A percentile compares a stretch with the other conserved stretches of the same genome.
Conservation (phyloP, 2,888 invertebrate genomes). For the Nomada goodeniana region DNA sequence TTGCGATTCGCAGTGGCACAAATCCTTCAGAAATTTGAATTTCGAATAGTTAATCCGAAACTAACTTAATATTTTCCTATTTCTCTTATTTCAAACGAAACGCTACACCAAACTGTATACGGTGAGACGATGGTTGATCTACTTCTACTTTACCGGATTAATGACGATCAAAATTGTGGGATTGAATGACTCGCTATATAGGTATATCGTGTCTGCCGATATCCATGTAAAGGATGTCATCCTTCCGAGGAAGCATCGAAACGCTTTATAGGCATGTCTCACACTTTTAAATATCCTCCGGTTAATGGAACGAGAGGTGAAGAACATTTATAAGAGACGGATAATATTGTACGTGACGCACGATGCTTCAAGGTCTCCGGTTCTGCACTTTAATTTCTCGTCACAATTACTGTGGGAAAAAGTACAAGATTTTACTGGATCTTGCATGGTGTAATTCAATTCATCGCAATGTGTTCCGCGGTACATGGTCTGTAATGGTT, state of each 20-base stretch:
- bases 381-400: slow-evolving; percentile 19
- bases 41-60: too few relatives aligned
- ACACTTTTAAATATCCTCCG: slow-evolving; percentile 15
- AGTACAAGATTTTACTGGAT: background rate
- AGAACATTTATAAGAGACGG: slow-evolving; percentile 18
- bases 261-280: background rate
- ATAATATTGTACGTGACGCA: background rate
- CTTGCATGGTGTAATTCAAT: background rate
- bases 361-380: slow-evolving; percentile 2
- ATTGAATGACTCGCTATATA: background rate
- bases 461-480: background rate
- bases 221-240: background rate
- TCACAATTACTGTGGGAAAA: background rate
- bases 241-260: background rate
- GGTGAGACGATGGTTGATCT: background rate
- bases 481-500: background rate
- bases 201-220: background rate
- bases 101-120: too few relatives aligned
- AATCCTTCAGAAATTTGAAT: too few relatives aligned
- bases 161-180: background rate
- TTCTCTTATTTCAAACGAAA: background rate
- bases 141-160: background rate
- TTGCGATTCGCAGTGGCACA: too few relatives aligned
- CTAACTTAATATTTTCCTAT: too few relatives aligned
- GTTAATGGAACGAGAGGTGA: slow-evolving; percentile 33